Conservation (phyloP, 2,888 invertebrate species). For the Halictus quadricinctus region DNA sequence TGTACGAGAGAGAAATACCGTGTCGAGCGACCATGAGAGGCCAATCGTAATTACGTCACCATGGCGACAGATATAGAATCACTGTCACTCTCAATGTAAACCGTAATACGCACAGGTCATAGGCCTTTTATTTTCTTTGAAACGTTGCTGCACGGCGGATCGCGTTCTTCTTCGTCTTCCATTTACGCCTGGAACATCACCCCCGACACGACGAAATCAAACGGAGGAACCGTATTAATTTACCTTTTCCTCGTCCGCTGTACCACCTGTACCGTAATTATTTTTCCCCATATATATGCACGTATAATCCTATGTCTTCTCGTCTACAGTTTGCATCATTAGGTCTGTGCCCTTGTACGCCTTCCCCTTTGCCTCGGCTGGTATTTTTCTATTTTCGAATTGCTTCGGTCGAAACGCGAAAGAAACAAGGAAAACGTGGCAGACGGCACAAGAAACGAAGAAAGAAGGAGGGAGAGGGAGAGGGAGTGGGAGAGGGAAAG, state of each 20-base stretch:
- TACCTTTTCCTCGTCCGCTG: no score
- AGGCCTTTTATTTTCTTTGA: constrained; percentile 67
- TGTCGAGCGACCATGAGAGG: constrained; percentile 59
- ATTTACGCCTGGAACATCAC: background rate
- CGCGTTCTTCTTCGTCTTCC: background rate
- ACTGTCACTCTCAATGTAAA: constrained; percentile 74
- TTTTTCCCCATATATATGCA: background rate
- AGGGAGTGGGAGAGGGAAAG: constrained; percentile 21
- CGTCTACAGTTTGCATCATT: background rate
- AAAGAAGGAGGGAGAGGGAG: background rate
- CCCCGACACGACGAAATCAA: background rate
- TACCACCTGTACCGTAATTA: no score
- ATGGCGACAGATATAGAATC: constrained; percentile 72
- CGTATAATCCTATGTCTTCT: no score
- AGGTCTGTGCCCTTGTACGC: background rate
- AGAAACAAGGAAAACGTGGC: background rate
- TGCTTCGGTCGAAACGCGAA: background rate
- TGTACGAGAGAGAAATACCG: constrained; percentile 45
- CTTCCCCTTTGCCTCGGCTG: background rate
- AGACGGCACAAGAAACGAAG: background rate
- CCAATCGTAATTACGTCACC: constrained; percentile 73
- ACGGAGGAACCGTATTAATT: no score
- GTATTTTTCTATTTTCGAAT: background rate
- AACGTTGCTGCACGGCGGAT: constrained; percentile 8
- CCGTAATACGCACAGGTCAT: constrained; percentile 70